Evolutionary conservation across 2,113 vertebrate genomes (phyloP), one percentile per base, ranked within the genome.

Genomic region (Poeciliopsis turrubarensis): DNA sequence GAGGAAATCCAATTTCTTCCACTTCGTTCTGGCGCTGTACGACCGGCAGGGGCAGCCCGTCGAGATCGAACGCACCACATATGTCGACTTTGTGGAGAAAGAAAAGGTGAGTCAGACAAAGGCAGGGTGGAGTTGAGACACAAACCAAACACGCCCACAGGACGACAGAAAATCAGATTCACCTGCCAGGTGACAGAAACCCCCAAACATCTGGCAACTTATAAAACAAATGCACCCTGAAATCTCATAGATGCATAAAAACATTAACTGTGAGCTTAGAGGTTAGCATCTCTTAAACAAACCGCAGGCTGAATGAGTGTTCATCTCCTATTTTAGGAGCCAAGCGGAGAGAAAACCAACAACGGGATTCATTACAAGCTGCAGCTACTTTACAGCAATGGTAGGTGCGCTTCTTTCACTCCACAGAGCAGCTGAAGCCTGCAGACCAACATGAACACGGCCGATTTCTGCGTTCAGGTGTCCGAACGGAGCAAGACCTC

Each of bases 31-130:
- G 92, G 96, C 96, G 65, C 92, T 97, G 85, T 97, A 97, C 26
- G 96, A 97, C 92, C 95, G 96, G 19, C 96, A 96, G 85, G 96
- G 96, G 2, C 96, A 97, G 88, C 96, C 96, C 0, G 96, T 97
- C 77, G 96, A 97, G 90, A 95, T 97, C 31, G 96, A 97, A 86
- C 93, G 96, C 75, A 96, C 96, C 0, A 92, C 95, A 79, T 97
- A 96, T 82, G 92, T 97, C 10, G 96, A 96, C 93, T 97, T 97
- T 31, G 96, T 93, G 77, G 92, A 93, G 68, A 93, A 93, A 34
- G 92, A 93, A 41, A 93, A 92, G 96, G 92, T 96, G 94, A 84
- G 85, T 29, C 10, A 11, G 3, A 3, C 19, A 47, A 9, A 27
- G 32, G 15, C 22, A 3, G 41, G 63, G 41, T n/a, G 65, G 51